Percentiles rank a stretch among this genome's conserved stretches.
Evolutionary conservation across 2,797 vertebrate genomes (phyloP).

Genomic region (Enteromius mattozi): DNA sequence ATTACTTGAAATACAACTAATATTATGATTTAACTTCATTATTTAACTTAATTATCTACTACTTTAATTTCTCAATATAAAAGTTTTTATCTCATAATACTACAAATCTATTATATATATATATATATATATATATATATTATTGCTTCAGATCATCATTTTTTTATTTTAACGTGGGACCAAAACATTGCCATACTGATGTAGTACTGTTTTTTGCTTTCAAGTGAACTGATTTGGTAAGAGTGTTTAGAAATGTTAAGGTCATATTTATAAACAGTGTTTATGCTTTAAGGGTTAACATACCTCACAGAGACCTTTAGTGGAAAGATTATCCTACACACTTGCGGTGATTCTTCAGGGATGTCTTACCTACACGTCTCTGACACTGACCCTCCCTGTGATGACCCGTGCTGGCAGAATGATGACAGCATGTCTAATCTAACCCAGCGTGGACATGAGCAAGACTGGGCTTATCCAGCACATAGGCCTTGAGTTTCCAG

Average conservation of each 20-base stretch:
- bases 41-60: too few species aligned
- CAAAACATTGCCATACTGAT: background rate
- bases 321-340: constrained; percentile 1
- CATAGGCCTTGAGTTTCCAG: constrained; percentile 42
- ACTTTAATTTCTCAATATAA: too few species aligned
- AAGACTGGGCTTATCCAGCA: constrained; percentile 21
- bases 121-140: too few species aligned
- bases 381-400: constrained; percentile 9
- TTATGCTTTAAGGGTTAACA: background rate
- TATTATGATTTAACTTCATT: too few species aligned
- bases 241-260: background rate
- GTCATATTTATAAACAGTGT: background rate
- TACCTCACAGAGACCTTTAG: background rate
- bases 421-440: constrained; percentile 45
- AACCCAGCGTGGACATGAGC: constrained; percentile 21
- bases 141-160: too few species aligned
- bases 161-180: background rate
- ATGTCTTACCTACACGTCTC: constrained; percentile 29
- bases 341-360: constrained; percentile 4
- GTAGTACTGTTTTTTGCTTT: background rate
- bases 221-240: background rate
- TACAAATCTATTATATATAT: too few species aligned
- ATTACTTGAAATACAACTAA: too few species aligned
- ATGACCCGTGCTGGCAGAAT: constrained; percentile 32
- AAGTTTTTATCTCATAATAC: too few species aligned